Conservation (phyloP, 2,113 vertebrate species). For the Aegithalos caudatus region DNA sequence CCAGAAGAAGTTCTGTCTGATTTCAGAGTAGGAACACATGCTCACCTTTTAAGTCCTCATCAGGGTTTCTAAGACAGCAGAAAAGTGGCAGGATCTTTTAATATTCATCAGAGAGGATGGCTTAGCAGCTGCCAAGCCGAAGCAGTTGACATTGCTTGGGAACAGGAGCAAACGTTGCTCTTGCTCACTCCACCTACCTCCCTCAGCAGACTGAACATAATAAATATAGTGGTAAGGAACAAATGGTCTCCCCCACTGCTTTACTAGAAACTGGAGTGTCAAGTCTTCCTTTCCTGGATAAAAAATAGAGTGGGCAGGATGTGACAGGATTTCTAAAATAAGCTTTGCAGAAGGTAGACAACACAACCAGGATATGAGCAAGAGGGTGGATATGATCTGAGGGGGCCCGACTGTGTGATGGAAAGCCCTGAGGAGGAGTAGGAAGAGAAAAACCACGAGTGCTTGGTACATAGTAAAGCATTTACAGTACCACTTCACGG, state of each 20-base stretch:
- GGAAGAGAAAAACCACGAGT: neutral
- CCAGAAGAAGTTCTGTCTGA: neutral
- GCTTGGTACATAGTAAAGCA: neutral
- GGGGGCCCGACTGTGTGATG: rapidly evolving
- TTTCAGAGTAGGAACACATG: neutral
- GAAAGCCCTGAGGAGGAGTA: neutral
- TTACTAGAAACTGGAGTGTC: slow-evolving; percentile 48
- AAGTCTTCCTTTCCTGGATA: slow-evolving; percentile 28
- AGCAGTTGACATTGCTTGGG: neutral
- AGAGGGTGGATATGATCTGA: slow-evolving; percentile 5
- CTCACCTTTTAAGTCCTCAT: neutral
- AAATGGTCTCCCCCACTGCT: slow-evolving; percentile 35
- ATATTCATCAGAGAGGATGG: neutral
- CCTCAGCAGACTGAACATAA: slow-evolving; percentile 16
- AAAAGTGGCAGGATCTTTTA: neutral
- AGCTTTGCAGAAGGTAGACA: slow-evolving; percentile 43
- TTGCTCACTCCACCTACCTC: neutral
- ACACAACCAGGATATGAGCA: slow-evolving; percentile 23
- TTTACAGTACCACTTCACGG: neutral
- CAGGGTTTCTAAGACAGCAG: neutral
- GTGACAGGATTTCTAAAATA: slow-evolving; percentile 46
- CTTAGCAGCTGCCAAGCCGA: neutral
- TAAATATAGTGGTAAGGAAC: slow-evolving; percentile 59
- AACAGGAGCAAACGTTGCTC: neutral
- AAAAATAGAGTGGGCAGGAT: slow-evolving; percentile 54